Evolutionary conservation across 1,140 invertebrate genomes (phyloP).

Genomic region (Drosophila jambulina): DNA sequence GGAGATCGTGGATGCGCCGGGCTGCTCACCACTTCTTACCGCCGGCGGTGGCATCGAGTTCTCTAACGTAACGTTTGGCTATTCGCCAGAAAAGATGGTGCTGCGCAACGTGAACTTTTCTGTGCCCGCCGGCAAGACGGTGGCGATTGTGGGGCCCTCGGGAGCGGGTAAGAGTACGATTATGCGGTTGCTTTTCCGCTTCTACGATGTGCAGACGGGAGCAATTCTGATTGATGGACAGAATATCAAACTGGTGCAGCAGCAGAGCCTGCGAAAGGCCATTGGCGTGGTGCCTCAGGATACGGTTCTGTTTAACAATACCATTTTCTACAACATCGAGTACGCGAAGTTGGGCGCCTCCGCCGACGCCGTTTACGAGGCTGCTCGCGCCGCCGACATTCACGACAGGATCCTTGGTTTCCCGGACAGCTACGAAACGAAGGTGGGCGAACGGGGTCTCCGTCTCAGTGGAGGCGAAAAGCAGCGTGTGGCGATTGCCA

Average conservation of each 20-base stretch:
- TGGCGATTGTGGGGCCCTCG: constrained; percentile 92
- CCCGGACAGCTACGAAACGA: constrained; percentile 94
- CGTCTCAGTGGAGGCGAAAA: constrained; percentile 96
- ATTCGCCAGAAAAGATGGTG: constrained; percentile 92
- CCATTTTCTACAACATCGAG: constrained; percentile 97
- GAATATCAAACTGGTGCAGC: constrained; percentile 89
- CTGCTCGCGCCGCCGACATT: constrained; percentile 96
- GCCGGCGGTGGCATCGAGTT: constrained; percentile 94
- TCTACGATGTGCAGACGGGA: constrained; percentile 96
- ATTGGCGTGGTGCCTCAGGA: constrained; percentile 97
- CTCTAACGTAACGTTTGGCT: constrained; percentile 94
- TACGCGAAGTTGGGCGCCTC: constrained; percentile 94
- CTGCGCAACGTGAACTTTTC: constrained; percentile 94
- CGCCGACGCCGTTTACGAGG: constrained; percentile 94
- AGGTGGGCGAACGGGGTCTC: constrained; percentile 93
- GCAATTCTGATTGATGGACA: constrained; percentile 94
- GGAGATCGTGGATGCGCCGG: constrained; percentile 93
- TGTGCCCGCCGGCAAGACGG: constrained; percentile 94
- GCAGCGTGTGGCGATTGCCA: constrained; percentile 95
- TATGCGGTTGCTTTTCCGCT: constrained; percentile 96
- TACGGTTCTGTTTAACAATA: constrained; percentile 98
- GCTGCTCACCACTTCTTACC: constrained; percentile 90
- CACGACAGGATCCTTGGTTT: constrained; percentile 96
- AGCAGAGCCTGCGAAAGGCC: constrained; percentile 89
- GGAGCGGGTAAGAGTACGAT: constrained; percentile 98